phyloP scores from a whole-genome alignment of 2,113 vertebrate species.

The Mellivora capensis region DNA sequence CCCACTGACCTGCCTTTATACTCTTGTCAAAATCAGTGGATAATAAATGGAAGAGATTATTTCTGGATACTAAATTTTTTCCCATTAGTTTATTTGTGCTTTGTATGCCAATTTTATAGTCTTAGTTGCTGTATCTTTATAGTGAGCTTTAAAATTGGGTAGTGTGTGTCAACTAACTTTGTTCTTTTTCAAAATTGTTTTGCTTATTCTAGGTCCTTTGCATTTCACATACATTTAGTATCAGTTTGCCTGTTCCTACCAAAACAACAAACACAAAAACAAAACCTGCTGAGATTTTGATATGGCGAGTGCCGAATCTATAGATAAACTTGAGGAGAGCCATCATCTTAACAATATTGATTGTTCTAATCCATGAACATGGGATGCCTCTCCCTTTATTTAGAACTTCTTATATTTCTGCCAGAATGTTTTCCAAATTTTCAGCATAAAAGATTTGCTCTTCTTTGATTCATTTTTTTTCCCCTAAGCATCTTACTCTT shows the following conservation, averaged over 20 bases:
- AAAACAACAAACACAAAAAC: not conserved
- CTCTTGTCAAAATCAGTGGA: not conserved
- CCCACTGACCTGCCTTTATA: not conserved
- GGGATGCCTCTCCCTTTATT: not conserved
- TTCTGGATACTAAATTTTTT: not conserved
- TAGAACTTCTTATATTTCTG: not conserved
- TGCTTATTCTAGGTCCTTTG: not conserved
- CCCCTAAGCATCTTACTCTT: not conserved
- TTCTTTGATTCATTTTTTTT: not conserved
- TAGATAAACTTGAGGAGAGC: not conserved
- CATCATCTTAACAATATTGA: not conserved
- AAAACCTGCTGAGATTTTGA: not conserved
- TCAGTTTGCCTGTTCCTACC: not conserved
- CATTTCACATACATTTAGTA: not conserved
- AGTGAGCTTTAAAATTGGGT: not conserved
- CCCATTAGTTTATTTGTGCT: not conserved
- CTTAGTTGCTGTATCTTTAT: not conserved
- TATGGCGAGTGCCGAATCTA: not conserved
- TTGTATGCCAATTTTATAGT: not conserved
- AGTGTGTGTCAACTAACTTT: not conserved
- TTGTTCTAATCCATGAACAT: not conserved
- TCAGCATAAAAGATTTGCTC: not conserved
- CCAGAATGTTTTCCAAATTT: not conserved
- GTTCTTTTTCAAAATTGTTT: not conserved
- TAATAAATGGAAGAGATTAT: not conserved